Conservation (phyloP, 1,140 invertebrate species). For the Heliconius eleuchia region DNA sequence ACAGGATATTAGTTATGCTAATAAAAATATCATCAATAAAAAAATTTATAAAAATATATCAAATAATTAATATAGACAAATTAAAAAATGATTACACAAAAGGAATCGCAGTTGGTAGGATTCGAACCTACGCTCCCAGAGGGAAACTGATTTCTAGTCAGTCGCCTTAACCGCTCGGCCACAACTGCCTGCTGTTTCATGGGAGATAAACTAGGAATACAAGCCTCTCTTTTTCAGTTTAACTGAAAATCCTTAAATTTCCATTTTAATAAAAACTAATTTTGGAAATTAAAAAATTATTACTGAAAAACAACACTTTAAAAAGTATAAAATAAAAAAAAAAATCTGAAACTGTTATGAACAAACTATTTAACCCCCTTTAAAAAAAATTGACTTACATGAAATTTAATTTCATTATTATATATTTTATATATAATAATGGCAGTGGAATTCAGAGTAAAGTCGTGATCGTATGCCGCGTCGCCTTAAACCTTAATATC, state of each 20-base stretch:
- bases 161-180: conserved; percentile 86
- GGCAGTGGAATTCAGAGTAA: too few relatives aligned
- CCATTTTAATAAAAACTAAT: not conserved
- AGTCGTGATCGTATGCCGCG: too few relatives aligned
- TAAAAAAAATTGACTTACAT: too few relatives aligned
- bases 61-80: not conserved
- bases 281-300: too few relatives aligned
- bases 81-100: not conserved
- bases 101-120: not conserved
- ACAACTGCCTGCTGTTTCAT: not conserved
- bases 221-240: not conserved
- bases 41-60: not conserved
- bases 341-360: too few relatives aligned
- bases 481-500: too few relatives aligned
- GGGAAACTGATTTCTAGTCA: conserved; percentile 93
- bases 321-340: too few relatives aligned
- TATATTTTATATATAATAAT: too few relatives aligned
- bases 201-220: not conserved
- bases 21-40: not conserved
- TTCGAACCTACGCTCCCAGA: conserved; percentile 91
- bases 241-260: not conserved
- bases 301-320: too few relatives aligned
- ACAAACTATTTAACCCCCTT: too few relatives aligned
- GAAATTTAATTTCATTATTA: too few relatives aligned
- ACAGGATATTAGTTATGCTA: too few relatives aligned